Base-by-base conservation (phyloP, 2,888 invertebrate species). In the Iselma pallidipennis region DNA sequence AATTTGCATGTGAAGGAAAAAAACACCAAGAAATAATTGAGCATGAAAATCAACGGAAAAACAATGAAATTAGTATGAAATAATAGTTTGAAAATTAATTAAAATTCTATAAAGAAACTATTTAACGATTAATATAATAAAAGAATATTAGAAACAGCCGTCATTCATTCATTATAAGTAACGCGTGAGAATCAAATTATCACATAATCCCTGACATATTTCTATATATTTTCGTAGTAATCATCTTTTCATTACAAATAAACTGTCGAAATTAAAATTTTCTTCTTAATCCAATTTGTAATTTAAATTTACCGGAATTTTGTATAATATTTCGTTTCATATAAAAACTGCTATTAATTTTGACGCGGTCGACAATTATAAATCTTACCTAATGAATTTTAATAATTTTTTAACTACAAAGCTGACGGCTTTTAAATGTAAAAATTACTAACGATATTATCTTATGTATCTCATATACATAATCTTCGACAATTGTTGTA, bases 151-250 rank as follows among this genome's bases (percentile, higher is more conserved):
- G 51, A 51, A 29, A 29, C 19, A 31, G 25, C 12, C 28, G 21
- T 29, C 51, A 53, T 45, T 58, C 33, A 45, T 45, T 45, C 19
- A n/a, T n/a, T n/a, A n/a, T 49, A 58, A 45, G 19, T 33, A 45
- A 52, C 19, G 33, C 52, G 61, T 61, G 61, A 61, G 61, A 61
- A 52, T 56, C 29, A 56, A 60, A 60, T 60, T 60, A 60, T 51
- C 60, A 60, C 60, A 29, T 60, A 56, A 56, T 60, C 55, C 52
- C 6, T 4, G 57, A 53, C 45, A 14, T 51, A 37, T 29, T 28
- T 25, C 50, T 2, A 57, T 50, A 31, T 37, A 57, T 57, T 51
- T 57, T 33, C 14, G 7, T 37, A 37, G 16, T 52, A 58, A 58
- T 58, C 53, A 58, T 58, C 26, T 48, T 58, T 58, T 58, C 42